Conservation (phyloP, 2,888 invertebrate genomes). For the Hirudinaria manillensis region DNA sequence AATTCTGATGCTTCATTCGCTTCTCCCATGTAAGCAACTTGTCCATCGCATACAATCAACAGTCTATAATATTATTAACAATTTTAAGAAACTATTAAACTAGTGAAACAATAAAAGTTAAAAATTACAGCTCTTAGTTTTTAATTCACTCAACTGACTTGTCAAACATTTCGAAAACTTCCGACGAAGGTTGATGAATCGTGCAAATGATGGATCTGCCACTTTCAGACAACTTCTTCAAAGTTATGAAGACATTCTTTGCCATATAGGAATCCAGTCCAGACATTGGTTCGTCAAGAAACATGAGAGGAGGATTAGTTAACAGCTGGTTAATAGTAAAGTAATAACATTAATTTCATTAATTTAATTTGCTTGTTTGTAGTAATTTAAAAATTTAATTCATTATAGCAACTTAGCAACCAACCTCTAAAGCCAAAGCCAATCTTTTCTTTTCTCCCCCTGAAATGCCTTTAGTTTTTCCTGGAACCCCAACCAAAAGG, state of each 20-base stretch:
- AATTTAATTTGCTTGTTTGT: too few relatives aligned
- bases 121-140: too few relatives aligned
- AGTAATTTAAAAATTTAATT: too few relatives aligned
- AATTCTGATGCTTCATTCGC: constrained; percentile 57
- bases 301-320: constrained; percentile 86
- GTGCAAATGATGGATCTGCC: constrained; percentile 81
- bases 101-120: too few relatives aligned
- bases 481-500: constrained; percentile 81
- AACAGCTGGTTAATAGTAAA: constrained; percentile 60
- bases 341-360: background rate
- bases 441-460: constrained; percentile 92
- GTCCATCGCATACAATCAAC: constrained; percentile 78
- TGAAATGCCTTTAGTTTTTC: constrained; percentile 81
- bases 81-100: background rate
- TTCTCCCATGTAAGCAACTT: constrained; percentile 75
- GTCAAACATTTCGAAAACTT: constrained; percentile 80
- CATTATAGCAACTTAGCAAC: too few relatives aligned
- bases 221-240: constrained; percentile 58
- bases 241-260: constrained; percentile 76
- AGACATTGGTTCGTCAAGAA: constrained; percentile 95
- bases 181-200: constrained; percentile 81
- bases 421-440: constrained; percentile 90
- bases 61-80: constrained; percentile 45
- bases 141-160: constrained; percentile 50
- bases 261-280: constrained; percentile 96